A percentile compares a stretch with the other conserved stretches of the same genome.
Evolutionary conservation across 2,888 invertebrate species (phyloP).

Genomic region (Maniola hyperantus): DNA sequence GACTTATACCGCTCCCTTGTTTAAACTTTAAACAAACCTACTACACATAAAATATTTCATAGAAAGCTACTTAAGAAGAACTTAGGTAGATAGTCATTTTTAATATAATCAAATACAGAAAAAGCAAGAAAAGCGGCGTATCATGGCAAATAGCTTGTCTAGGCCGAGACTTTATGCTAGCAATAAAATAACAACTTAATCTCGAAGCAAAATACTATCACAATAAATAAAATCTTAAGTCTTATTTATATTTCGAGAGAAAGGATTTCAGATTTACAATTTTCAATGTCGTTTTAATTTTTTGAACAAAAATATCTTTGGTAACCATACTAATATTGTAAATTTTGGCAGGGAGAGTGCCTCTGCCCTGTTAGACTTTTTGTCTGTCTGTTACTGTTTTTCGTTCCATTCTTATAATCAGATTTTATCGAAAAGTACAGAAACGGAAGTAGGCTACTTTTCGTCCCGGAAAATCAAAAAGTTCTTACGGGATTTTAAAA

Average conservation of each 20-base stretch:
- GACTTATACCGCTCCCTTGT: too few species aligned
- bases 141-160: constrained; percentile 18
- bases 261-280: constrained; percentile 9
- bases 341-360: too few species aligned
- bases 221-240: constrained; percentile 11
- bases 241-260: background rate
- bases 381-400: too few species aligned
- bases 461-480: too few species aligned
- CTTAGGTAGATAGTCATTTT: background rate
- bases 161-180: constrained; percentile 10
- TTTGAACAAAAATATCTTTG: too few species aligned
- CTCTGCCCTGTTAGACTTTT: too few species aligned
- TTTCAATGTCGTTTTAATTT: constrained; percentile 19
- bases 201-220: constrained; percentile 13
- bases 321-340: too few species aligned
- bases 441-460: too few species aligned
- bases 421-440: too few species aligned
- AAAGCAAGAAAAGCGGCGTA: background rate
- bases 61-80: background rate
- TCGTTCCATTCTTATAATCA: too few species aligned
- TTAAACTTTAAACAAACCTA: too few species aligned
- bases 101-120: constrained; percentile 6
- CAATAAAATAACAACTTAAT: constrained; percentile 17
- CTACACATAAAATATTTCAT: background rate
- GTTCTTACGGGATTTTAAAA: too few species aligned